Conservation (phyloP, 2,797 vertebrate species). For the Crocodylus rhombifer region DNA sequence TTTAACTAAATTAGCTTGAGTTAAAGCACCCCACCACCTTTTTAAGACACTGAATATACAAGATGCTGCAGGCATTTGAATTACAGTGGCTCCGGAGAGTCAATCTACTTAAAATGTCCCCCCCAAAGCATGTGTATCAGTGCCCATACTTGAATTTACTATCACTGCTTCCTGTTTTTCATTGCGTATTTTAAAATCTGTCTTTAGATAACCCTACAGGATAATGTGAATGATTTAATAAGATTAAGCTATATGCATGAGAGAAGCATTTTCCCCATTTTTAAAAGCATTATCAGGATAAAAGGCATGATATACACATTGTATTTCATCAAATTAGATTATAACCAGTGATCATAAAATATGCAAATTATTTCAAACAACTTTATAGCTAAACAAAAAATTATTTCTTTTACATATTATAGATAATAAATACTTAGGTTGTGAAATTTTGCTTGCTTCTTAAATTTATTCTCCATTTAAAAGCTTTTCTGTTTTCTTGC, state of each 20-base stretch:
- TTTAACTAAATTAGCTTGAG: too few relatives aligned
- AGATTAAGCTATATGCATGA: neutral
- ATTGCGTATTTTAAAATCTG: neutral
- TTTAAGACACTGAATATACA: too few relatives aligned
- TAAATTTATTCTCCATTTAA: neutral
- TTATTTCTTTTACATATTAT: accelerated
- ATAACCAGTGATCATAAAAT: neutral
- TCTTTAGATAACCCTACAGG: neutral
- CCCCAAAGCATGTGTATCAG: too few relatives aligned
- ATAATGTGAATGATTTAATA: neutral
- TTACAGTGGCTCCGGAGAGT: too few relatives aligned
- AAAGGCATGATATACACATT: neutral
- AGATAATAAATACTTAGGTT: neutral
- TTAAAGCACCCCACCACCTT: too few relatives aligned
- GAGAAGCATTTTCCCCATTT: accelerated
- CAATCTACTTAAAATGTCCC: too few relatives aligned
- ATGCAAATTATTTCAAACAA: neutral
- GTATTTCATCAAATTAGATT: neutral
- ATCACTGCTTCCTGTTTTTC: neutral
- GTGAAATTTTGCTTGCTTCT: neutral
- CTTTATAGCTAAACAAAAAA: neutral
- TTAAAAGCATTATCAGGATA: neutral
- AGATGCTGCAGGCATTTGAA: too few relatives aligned
- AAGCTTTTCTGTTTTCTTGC: neutral
- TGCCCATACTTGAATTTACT: neutral